Evolutionary conservation across 2,797 vertebrate species (phyloP), one percentile per base, ranked within the genome.

Genomic region (Eleutherodactylus coqui): DNA sequence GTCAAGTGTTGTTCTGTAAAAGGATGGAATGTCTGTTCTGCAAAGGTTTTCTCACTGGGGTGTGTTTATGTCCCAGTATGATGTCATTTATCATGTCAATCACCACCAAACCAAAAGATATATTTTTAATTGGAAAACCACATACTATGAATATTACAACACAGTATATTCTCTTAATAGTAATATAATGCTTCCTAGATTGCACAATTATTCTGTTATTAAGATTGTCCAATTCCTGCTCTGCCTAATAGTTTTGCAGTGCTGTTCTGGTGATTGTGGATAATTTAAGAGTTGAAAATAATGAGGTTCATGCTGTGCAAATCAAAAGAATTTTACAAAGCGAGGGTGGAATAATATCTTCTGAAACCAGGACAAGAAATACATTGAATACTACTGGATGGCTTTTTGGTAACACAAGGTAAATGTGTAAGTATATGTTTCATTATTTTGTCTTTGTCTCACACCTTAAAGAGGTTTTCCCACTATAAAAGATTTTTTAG

Each of bases 241-340:
- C 67, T 73, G 84, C 78, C 84, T 85, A 79, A 80, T 70, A 73
- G 84, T 76, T 85, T 85, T 85, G 77, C 84, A 79, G 77, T 79
- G 67, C 84, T 72, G 64, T 85, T 85, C 84, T 79, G 84, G 79
- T 85, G 84, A 85, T 85, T 85, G 83, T 72, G 64, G 75, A 85
- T 85, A 85, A 85, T 85, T 85, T 85, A 79, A 80, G 51, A 79
- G 76, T 79, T 85, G 77, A 79, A 85, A 85, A 85, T 85, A 85
- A 85, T 79, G 84, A 85, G 84, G 77, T 60, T 85, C 84, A 53
- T 75, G 77, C 84, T 85, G 84, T 85, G 84, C 84, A 85, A 85
- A 85, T 85, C 84, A 85, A 75, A 85, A 80, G 84, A 85, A 79
- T 60, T 80, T 85, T 85, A 85, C 84, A 85, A 85, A 85, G 84